Percentiles rank a stretch among this genome's conserved stretches.
Conservation (phyloP, 2,888 invertebrate species). For the Orthosia incerta region DNA sequence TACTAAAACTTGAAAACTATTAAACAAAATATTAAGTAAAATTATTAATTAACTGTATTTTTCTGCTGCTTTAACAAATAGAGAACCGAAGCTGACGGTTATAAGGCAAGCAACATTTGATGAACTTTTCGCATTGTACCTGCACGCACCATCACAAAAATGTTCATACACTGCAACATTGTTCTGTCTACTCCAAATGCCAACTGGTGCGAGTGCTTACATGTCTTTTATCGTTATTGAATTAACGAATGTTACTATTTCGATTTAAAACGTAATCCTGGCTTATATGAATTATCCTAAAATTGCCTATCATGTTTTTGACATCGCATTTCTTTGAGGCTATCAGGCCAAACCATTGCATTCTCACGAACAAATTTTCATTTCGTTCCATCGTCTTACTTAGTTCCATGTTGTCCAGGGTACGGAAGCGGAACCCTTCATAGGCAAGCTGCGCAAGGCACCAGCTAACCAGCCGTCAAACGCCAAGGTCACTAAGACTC, state of each 20-base stretch:
- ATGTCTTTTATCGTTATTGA: neutral
- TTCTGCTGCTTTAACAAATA: constrained; percentile 48
- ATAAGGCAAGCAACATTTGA: constrained; percentile 60
- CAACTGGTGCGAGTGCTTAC: neutral
- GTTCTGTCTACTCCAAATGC: neutral
- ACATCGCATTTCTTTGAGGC: neutral
- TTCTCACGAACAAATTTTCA: neutral
- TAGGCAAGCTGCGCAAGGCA: constrained; percentile 86
- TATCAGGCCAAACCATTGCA: neutral
- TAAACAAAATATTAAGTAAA: too few relatives aligned
- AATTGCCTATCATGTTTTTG: neutral
- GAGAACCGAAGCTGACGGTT: constrained; percentile 69
- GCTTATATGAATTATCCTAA: too few relatives aligned
- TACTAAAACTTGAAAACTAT: too few relatives aligned
- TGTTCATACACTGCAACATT: neutral
- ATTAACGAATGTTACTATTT: too few relatives aligned
- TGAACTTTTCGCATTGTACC: neutral
- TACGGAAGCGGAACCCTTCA: constrained; percentile 96
- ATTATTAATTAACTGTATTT: constrained; percentile 11
- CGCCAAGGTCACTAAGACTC: constrained; percentile 76
- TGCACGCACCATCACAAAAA: neutral
- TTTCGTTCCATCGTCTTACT: neutral
- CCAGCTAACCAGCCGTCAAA: constrained; percentile 66
- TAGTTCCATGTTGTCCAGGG: constrained; percentile 87
- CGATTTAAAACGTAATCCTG: neutral